A percentile compares a stretch with the other conserved stretches of the same genome.
Evolutionary conservation across 2,113 vertebrate genomes (phyloP).

Genomic region (Tylochromis polylepis): DNA sequence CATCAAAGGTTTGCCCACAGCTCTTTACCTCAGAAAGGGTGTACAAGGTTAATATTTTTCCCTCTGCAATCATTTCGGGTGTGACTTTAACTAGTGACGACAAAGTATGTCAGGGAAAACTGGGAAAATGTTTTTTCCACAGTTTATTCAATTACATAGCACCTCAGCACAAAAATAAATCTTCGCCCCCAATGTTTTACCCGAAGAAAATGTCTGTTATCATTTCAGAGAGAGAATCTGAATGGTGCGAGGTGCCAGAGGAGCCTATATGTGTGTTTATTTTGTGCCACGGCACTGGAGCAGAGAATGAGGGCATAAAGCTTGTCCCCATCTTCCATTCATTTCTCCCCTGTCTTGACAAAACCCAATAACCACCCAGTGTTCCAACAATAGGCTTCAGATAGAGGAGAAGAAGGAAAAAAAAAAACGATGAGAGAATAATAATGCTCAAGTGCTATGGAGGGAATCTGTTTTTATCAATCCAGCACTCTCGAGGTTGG

Average conservation of each 20-base stretch:
- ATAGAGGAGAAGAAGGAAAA: background rate
- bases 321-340: background rate
- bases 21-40: background rate
- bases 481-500: slow-evolving; percentile 33
- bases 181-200: slow-evolving; percentile 12
- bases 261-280: slow-evolving; percentile 10
- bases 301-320: slow-evolving; percentile 26
- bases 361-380: slow-evolving; percentile 56
- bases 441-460: slow-evolving; percentile 30
- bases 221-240: slow-evolving; percentile 8
- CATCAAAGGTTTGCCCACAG: background rate
- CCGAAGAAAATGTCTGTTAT: slow-evolving; percentile 22
- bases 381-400: slow-evolving; percentile 54
- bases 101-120: slow-evolving; percentile 16
- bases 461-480: slow-evolving; percentile 56
- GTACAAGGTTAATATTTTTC: slow-evolving; percentile 27
- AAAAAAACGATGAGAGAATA: slow-evolving; percentile 23
- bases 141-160: slow-evolving; percentile 51
- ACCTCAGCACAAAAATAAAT: slow-evolving; percentile 16
- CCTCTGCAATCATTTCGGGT: background rate
- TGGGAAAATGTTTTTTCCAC: slow-evolving; percentile 20
- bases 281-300: slow-evolving; percentile 25
- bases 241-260: background rate
- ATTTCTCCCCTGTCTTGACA: slow-evolving; percentile 34
- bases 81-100: slow-evolving; percentile 26